Evolutionary conservation across 2,797 vertebrate species (phyloP).

Genomic region (Nyctibius grandis): DNA sequence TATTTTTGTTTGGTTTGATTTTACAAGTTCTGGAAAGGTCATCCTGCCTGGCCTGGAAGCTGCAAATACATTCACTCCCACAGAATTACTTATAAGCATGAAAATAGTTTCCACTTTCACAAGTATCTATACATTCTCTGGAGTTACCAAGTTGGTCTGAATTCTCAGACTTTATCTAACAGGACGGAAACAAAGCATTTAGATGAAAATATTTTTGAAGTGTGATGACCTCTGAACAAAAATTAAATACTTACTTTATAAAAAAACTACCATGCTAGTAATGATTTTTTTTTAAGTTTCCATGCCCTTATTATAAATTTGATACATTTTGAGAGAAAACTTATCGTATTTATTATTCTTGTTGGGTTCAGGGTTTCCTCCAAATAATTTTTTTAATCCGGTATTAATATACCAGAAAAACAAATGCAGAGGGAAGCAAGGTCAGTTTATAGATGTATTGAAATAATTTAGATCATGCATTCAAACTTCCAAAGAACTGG

Average conservation of each 20-base stretch:
- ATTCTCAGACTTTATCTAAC: slow-evolving; percentile 52
- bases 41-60: slow-evolving; percentile 62
- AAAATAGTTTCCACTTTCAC: slow-evolving; percentile 62
- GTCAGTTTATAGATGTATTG: neutral
- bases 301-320: neutral
- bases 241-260: slow-evolving; percentile 14
- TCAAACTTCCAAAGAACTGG: neutral
- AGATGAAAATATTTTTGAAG: slow-evolving; percentile 41
- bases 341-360: neutral
- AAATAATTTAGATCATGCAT: neutral
- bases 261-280: neutral
- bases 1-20: slow-evolving; percentile 71
- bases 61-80: slow-evolving; percentile 60
- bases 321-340: neutral
- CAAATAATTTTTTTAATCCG: neutral
- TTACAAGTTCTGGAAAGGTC: slow-evolving; percentile 68
- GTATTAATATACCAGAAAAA: neutral
- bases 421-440: neutral
- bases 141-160: slow-evolving; percentile 40
- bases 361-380: neutral
- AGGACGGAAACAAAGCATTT: neutral
- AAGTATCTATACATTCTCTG: slow-evolving; percentile 51
- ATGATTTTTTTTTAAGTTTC: neutral
- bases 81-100: slow-evolving; percentile 45
- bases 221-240: neutral